Percentiles rank a stretch among this genome's conserved stretches.
These are phyloP conservation scores for Leptopilina myrica DNA, from an alignment of 2,888 invertebrate species.

Conservation along the genomic window DNA sequence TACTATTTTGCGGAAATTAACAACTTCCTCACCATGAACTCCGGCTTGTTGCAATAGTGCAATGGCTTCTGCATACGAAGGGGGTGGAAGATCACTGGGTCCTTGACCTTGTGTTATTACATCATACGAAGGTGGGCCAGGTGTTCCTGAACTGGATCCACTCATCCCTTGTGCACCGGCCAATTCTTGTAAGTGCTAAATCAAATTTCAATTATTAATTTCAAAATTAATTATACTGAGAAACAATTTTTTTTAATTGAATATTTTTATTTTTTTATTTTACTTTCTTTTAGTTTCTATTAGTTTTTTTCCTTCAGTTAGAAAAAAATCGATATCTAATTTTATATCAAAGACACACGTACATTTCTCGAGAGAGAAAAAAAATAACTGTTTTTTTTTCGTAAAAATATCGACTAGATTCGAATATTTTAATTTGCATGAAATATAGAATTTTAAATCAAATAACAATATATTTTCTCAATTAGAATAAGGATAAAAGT, in stretches of 20 bases:
- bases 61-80: slow-evolving; percentile 81
- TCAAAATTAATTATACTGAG: too few species aligned
- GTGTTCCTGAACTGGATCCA: slow-evolving; percentile 78
- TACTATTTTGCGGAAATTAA: not conserved
- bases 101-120: slow-evolving; percentile 77
- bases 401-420: not conserved
- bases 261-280: not conserved
- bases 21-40: slow-evolving; percentile 59
- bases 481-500: slow-evolving; percentile 6
- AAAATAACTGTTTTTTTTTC: slow-evolving; percentile 2
- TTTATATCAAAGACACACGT: too few species aligned
- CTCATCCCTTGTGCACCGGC: slow-evolving; percentile 79
- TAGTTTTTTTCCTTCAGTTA: not conserved
- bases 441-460: not conserved
- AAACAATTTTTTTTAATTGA: not conserved
- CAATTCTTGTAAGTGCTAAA: slow-evolving; percentile 78
- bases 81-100: slow-evolving; percentile 80
- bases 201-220: not conserved
- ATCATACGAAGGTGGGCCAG: slow-evolving; percentile 81
- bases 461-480: not conserved
- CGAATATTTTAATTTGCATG: not conserved
- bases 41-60: slow-evolving; percentile 66
- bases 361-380: not conserved
- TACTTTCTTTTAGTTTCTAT: not conserved
- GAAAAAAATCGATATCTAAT: too few species aligned